Evolutionary conservation across 2,113 vertebrate species (phyloP).

Genomic region (Saimiri boliviensis): DNA sequence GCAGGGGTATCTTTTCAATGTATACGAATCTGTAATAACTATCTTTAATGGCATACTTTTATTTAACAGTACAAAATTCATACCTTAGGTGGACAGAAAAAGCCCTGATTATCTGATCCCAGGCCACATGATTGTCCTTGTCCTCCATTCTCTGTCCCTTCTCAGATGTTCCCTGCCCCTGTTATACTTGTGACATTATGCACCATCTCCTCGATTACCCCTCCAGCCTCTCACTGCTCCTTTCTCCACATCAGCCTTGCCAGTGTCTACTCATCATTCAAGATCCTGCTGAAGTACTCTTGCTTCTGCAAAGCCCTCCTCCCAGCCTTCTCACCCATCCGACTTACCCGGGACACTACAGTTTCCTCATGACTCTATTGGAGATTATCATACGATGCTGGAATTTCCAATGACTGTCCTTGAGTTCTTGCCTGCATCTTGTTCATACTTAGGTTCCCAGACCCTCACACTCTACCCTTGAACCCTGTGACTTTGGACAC

Average conservation of each 20-base stretch:
- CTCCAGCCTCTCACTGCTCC: neutral
- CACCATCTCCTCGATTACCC: neutral
- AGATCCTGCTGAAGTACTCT: neutral
- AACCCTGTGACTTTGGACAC: neutral
- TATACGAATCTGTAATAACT: neutral
- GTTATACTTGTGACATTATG: neutral
- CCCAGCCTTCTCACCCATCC: accelerated
- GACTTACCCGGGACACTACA: neutral
- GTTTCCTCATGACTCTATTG: neutral
- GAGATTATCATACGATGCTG: neutral
- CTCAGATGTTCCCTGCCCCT: neutral
- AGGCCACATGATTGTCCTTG: neutral
- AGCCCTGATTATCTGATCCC: neutral
- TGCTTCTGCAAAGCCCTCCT: neutral
- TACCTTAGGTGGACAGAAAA: neutral
- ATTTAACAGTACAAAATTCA: neutral
- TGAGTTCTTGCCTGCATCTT: neutral
- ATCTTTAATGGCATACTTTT: neutral
- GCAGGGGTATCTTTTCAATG: neutral
- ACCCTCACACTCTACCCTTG: neutral
- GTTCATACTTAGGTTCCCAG: neutral
- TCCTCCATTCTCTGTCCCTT: neutral
- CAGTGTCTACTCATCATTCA: neutral
- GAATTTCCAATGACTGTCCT: neutral
- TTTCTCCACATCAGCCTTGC: neutral